phyloP scores from a whole-genome alignment of 2,113 vertebrate genomes.

The Entosphenus tridentatus region DNA sequence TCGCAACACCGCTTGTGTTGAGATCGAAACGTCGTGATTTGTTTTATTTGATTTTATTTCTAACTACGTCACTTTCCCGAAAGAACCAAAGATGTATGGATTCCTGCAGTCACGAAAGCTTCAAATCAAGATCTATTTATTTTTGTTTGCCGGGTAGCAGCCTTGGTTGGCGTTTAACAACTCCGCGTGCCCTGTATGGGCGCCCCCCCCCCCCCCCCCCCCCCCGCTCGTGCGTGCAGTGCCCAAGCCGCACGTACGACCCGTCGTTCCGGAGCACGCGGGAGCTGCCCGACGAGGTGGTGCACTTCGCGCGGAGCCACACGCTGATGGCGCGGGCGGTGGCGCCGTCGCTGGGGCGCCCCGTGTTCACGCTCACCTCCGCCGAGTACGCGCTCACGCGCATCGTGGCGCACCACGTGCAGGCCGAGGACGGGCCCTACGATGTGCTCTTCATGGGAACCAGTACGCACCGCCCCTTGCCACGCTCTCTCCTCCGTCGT shows the following conservation, averaged over 20 bases:
- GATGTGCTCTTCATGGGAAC: conserved; percentile 91
- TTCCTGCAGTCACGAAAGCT: no score
- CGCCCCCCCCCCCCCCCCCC: no score
- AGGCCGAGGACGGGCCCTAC: conserved; percentile 77
- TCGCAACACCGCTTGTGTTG: no score
- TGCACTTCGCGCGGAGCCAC: conserved; percentile 65
- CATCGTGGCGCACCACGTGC: conserved; percentile 66
- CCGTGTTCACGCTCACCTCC: conserved; percentile 51
- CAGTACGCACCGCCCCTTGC: conserved; percentile 23
- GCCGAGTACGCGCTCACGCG: conserved; percentile 69
- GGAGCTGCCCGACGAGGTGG: conserved; percentile 77
- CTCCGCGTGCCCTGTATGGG: not conserved
- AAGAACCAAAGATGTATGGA: conserved; percentile 18
- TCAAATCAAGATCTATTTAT: not conserved
- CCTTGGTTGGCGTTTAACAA: not conserved
- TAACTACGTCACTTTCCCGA: conserved; percentile 11
- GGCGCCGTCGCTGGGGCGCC: conserved; percentile 36
- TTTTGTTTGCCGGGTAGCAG: not conserved
- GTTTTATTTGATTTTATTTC: not conserved
- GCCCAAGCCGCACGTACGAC: conserved; percentile 84
- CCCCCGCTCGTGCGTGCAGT: conserved; percentile 21
- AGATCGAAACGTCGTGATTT: not conserved
- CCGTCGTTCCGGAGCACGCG: conserved; percentile 65
- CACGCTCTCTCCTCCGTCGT: no score
- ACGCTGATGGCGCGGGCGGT: conserved; percentile 56